Percentiles rank a stretch among this genome's conserved stretches.
These are phyloP conservation scores for Spheniscus humboldti DNA, from an alignment of 2,797 vertebrate genomes.

Conservation along the genomic window DNA sequence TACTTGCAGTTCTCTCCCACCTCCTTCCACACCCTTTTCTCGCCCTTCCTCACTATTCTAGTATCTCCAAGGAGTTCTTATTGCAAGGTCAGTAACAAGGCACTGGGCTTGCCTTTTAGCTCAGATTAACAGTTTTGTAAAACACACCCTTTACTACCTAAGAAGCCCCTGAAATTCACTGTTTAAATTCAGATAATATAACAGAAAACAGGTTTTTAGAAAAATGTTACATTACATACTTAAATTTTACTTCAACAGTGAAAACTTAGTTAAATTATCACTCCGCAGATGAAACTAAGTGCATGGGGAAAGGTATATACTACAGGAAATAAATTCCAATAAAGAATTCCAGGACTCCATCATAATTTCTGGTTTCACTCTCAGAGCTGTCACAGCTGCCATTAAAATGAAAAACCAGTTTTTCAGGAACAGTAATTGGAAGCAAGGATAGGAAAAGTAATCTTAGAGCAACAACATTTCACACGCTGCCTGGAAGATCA, in stretches of 20 bases:
- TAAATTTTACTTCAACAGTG: neutral
- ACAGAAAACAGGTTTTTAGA: neutral
- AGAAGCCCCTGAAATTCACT: neutral
- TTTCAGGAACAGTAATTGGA: slow-evolving; percentile 22
- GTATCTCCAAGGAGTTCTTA: neutral
- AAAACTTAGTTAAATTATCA: neutral
- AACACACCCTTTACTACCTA: neutral
- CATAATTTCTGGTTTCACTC: slow-evolving; percentile 32
- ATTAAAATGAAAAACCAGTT: slow-evolving; percentile 18
- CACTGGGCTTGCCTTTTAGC: neutral
- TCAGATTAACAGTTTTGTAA: neutral
- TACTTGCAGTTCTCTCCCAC: slow-evolving; percentile 24
- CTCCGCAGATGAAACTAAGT: neutral
- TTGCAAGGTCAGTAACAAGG: neutral
- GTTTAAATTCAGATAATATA: neutral
- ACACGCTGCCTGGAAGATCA: neutral
- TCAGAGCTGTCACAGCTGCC: slow-evolving; percentile 24
- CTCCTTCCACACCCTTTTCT: slow-evolving; percentile 43
- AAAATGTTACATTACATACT: neutral
- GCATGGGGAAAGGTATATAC: neutral
- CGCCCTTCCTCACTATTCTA: neutral
- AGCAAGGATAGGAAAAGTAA: neutral
- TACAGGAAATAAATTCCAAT: neutral
- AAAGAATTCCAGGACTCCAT: neutral
- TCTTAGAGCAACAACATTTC: neutral